phyloP scores from a whole-genome alignment of 53 echinoderm and acorn worm species.

The Paracentrotus lividus region DNA sequence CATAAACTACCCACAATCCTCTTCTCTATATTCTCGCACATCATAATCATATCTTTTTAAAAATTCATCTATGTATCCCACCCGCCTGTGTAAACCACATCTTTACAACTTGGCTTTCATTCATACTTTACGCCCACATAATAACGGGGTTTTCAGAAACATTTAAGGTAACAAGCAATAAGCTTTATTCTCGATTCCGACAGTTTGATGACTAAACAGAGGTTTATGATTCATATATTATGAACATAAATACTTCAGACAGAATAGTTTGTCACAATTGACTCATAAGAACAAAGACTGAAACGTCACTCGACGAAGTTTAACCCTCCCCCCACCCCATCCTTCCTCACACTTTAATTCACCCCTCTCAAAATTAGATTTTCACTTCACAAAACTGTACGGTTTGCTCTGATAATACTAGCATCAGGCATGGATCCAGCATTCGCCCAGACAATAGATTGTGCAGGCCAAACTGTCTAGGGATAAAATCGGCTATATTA shows the following conservation, averaged over 20 bases:
- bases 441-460: too few species aligned
- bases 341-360: neutral
- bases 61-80: too few species aligned
- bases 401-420: too few species aligned
- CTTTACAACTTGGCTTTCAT: constrained; percentile 19
- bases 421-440: too few species aligned
- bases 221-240: neutral
- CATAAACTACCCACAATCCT: too few species aligned
- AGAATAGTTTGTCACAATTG: neutral
- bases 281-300: neutral
- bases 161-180: neutral
- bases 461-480: too few species aligned
- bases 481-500: too few species aligned
- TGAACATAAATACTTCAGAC: neutral
- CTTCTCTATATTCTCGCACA: too few species aligned
- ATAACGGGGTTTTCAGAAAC: neutral
- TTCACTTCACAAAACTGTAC: neutral
- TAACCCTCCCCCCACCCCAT: neutral
- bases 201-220: neutral
- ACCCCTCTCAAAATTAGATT: neutral
- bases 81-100: too few species aligned
- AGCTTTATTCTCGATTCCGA: neutral
- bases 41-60: neutral
- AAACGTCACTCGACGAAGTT: neutral
- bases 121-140: neutral